Evolutionary conservation across 2,888 invertebrate genomes (phyloP).

Genomic region (Sinelater perroti): DNA sequence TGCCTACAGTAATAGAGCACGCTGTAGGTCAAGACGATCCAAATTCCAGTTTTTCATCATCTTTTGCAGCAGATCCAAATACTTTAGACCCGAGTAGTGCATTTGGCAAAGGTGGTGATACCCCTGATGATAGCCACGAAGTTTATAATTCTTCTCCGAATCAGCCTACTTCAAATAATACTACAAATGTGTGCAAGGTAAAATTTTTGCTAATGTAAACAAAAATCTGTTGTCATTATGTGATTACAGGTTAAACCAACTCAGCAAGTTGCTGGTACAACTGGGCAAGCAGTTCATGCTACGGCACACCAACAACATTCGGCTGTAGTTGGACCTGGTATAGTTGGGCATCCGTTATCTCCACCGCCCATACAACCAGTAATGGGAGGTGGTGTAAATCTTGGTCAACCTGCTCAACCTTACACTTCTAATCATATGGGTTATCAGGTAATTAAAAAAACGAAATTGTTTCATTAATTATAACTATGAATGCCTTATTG

Average conservation of each 20-base stretch:
- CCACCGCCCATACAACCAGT: slow-evolving; percentile 71
- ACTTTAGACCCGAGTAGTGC: slow-evolving; percentile 60
- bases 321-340: slow-evolving; percentile 54
- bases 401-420: slow-evolving; percentile 66
- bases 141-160: slow-evolving; percentile 65
- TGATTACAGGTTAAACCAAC: slow-evolving; percentile 77
- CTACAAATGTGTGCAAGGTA: slow-evolving; percentile 79
- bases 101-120: slow-evolving; percentile 56
- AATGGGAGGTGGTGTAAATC: slow-evolving; percentile 59
- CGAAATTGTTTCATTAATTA: too few species aligned
- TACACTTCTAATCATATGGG: slow-evolving; percentile 70
- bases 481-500: too few species aligned
- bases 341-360: slow-evolving; percentile 63
- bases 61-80: slow-evolving; percentile 59
- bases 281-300: slow-evolving; percentile 57
- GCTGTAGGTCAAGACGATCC: slow-evolving; percentile 60
- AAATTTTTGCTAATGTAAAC: slow-evolving; percentile 38
- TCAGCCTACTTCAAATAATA: slow-evolving; percentile 58
- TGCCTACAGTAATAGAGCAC: slow-evolving; percentile 74
- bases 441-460: slow-evolving; percentile 76
- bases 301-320: slow-evolving; percentile 59
- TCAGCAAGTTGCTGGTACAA: slow-evolving; percentile 73
- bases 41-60: slow-evolving; percentile 54
- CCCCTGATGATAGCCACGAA: slow-evolving; percentile 63
- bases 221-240: not conserved